Conservation (phyloP, 2,888 invertebrate species). For the Anthophora plumipes region DNA sequence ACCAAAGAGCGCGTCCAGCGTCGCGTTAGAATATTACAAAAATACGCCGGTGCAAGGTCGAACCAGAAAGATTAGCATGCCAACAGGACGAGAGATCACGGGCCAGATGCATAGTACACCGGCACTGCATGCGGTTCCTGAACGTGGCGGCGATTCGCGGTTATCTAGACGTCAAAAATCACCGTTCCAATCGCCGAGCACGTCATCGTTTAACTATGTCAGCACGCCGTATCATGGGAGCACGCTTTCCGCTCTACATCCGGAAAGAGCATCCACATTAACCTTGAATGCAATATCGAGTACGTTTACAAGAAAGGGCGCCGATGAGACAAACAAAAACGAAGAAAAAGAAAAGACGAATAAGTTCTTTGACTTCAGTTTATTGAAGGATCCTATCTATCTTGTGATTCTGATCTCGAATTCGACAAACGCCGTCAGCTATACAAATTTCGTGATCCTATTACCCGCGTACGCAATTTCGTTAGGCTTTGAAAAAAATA, state of each 20-base stretch:
- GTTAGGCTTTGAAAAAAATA: constrained; percentile 89
- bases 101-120: constrained; percentile 88
- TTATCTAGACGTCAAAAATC: constrained; percentile 74
- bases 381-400: constrained; percentile 92
- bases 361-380: constrained; percentile 90
- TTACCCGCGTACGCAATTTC: constrained; percentile 91
- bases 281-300: constrained; percentile 89
- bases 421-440: constrained; percentile 94
- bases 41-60: constrained; percentile 84
- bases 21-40: constrained; percentile 87
- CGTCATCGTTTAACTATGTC: constrained; percentile 93
- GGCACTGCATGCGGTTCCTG: constrained; percentile 89
- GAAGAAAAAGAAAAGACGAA: constrained; percentile 83
- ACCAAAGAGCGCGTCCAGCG: constrained; percentile 89
- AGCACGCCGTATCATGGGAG: constrained; percentile 95
- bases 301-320: constrained; percentile 84
- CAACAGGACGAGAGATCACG: constrained; percentile 85
- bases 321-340: constrained; percentile 76
- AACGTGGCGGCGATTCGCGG: constrained; percentile 85
- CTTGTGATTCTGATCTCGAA: constrained; percentile 93
- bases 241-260: constrained; percentile 90
- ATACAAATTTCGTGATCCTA: constrained; percentile 93
- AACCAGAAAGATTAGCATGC: constrained; percentile 87
- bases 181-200: constrained; percentile 90
- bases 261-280: constrained; percentile 92